phyloP scores from a whole-genome alignment of 2,888 invertebrate species.

The Agrochola litura region DNA sequence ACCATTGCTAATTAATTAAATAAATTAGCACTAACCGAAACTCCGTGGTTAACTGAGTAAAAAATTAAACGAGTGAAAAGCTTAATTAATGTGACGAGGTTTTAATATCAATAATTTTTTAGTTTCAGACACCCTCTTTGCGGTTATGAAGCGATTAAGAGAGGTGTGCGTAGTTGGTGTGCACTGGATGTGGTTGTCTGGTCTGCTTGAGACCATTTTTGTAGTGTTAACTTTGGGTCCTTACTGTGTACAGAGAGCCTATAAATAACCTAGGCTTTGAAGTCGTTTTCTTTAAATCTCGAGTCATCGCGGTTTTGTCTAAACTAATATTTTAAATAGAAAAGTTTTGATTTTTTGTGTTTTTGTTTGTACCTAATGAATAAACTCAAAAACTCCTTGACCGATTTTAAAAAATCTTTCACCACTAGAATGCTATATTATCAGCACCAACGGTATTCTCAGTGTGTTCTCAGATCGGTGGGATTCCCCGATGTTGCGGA shows the following conservation, averaged over 20 bases:
- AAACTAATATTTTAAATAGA: too few species aligned
- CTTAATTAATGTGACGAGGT: constrained; percentile 86
- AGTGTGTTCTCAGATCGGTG: too few species aligned
- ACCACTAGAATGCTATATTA: too few species aligned
- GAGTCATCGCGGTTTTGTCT: not conserved
- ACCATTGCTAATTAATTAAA: constrained; percentile 86
- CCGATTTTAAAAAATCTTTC: too few species aligned
- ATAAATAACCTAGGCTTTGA: not conserved
- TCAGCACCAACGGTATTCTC: too few species aligned
- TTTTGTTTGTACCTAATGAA: too few species aligned
- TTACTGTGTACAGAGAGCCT: not conserved
- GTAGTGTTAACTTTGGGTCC: not conserved
- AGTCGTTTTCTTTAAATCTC: not conserved
- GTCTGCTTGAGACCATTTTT: not conserved
- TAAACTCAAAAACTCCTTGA: too few species aligned
- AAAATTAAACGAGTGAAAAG: constrained; percentile 88
- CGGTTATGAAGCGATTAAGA: constrained; percentile 65
- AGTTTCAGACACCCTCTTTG: constrained; percentile 87
- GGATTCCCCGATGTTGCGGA: too few species aligned
- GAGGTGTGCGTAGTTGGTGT: constrained; percentile 42
- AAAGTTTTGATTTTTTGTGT: too few species aligned
- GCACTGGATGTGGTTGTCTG: constrained; percentile 28
- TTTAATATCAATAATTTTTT: constrained; percentile 89
- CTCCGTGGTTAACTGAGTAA: constrained; percentile 80
- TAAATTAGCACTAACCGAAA: constrained; percentile 84